Conservation (phyloP, 2,888 invertebrate genomes). For the Brenthis daphne region DNA sequence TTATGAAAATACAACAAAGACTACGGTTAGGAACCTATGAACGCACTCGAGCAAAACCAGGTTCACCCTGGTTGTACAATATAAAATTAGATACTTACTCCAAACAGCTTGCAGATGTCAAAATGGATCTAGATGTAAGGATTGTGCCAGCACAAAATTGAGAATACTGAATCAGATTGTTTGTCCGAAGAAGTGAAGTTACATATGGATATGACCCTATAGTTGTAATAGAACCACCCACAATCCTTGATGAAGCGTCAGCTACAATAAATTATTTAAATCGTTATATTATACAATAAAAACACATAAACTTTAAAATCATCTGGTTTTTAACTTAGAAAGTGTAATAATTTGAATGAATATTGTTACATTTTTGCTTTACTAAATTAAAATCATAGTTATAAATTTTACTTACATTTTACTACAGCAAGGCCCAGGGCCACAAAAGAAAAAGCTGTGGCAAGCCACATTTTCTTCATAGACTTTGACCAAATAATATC, state of each 20-base stretch:
- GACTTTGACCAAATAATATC: not conserved
- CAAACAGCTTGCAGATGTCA: conserved; percentile 43
- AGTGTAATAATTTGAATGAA: too few species aligned
- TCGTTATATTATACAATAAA: too few species aligned
- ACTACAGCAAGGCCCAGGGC: conserved; percentile 42
- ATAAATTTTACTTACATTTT: conserved; percentile 41
- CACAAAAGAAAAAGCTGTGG: conserved; percentile 29
- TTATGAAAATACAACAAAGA: too few species aligned
- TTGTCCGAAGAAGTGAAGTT: conserved; percentile 45
- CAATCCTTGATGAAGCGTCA: conserved; percentile 43
- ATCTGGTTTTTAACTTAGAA: too few species aligned
- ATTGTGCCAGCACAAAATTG: conserved; percentile 43
- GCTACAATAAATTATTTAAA: not conserved
- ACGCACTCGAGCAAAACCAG: too few species aligned
- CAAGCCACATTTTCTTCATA: conserved; percentile 35
- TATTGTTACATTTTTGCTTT: too few species aligned
- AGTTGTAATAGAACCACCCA: conserved; percentile 52
- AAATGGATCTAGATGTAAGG: conserved; percentile 39
- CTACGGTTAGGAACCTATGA: too few species aligned
- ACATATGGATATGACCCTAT: conserved; percentile 51
- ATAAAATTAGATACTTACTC: conserved; percentile 9
- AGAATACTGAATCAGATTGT: conserved; percentile 21
- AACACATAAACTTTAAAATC: too few species aligned
- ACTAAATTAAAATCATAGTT: not conserved
- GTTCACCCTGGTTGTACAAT: too few species aligned